These are phyloP conservation scores for Hemicentrotus pulcherrimus DNA, from an alignment of 35 echinoderm and acorn worm genomes.

Conservation along the genomic window DNA sequence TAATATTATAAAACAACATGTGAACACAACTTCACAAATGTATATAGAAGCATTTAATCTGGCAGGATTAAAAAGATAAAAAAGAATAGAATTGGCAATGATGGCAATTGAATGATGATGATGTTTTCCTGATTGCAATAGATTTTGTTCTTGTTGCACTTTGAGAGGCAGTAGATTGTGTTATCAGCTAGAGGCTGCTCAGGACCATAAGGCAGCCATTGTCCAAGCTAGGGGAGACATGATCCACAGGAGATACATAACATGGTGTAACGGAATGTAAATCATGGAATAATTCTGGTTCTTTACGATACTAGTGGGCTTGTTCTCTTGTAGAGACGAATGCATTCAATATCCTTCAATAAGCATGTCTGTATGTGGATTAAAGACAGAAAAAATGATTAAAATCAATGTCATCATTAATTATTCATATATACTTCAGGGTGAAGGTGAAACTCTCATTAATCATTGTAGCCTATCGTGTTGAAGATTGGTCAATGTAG, in stretches of 20 bases:
- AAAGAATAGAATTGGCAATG: not conserved
- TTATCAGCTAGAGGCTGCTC: not conserved
- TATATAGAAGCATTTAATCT: not conserved
- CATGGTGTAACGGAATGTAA: not conserved
- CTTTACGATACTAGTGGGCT: not conserved
- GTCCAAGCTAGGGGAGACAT: not conserved
- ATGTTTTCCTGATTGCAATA: not conserved
- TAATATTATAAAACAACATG: not conserved
- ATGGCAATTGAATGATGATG: not conserved
- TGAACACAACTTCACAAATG: not conserved
- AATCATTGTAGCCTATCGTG: too few species aligned
- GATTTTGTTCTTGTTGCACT: not conserved
- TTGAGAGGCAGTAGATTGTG: not conserved
- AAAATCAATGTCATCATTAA: too few species aligned
- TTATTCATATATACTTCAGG: too few species aligned
- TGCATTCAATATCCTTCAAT: not conserved
- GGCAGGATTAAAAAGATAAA: not conserved
- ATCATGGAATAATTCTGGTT: not conserved
- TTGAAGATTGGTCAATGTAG: too few species aligned
- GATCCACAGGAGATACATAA: not conserved
- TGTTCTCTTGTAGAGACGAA: not conserved
- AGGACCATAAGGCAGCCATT: not conserved
- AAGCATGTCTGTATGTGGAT: not conserved
- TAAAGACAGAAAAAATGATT: not conserved
- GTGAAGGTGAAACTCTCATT: too few species aligned